phyloP scores from a whole-genome alignment of 2,797 vertebrate species.

The Serranus cabrilla region DNA sequence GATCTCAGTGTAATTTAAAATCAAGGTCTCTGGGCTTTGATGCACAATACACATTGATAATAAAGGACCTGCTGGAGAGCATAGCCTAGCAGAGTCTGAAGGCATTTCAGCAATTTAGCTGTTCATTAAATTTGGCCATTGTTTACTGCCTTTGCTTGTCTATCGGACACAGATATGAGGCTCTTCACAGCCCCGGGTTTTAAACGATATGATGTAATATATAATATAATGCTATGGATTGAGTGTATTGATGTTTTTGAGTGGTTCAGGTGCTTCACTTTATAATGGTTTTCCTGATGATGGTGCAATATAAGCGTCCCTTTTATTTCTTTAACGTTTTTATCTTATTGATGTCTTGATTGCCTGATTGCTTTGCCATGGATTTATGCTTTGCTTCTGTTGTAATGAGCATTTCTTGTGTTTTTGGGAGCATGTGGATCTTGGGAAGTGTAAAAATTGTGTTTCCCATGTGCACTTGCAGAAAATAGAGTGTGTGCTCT shows the following conservation, averaged over 20 bases:
- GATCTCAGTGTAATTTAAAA: conserved; percentile 21
- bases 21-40: conserved; percentile 6
- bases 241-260: conserved; percentile 21
- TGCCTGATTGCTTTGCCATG: conserved; percentile 20
- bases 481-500: not conserved
- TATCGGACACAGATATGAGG: not conserved
- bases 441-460: not conserved
- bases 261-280: not conserved
- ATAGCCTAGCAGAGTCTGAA: conserved; percentile 3
- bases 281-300: not conserved
- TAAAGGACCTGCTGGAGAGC: conserved; percentile 1
- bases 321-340: not conserved
- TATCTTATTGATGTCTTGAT: conserved; percentile 6
- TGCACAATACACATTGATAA: conserved; percentile 5
- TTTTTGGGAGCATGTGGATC: not conserved
- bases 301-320: not conserved
- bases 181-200: conserved; percentile 5
- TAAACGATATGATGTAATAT: not conserved
- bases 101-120: conserved; percentile 5
- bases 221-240: conserved; percentile 3
- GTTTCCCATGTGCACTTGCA: not conserved
- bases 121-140: conserved; percentile 1
- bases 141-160: not conserved
- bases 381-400: conserved; percentile 5
- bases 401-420: not conserved